Conservation (phyloP, 2,888 invertebrate species). For the Nipponacmea schrenckii region DNA sequence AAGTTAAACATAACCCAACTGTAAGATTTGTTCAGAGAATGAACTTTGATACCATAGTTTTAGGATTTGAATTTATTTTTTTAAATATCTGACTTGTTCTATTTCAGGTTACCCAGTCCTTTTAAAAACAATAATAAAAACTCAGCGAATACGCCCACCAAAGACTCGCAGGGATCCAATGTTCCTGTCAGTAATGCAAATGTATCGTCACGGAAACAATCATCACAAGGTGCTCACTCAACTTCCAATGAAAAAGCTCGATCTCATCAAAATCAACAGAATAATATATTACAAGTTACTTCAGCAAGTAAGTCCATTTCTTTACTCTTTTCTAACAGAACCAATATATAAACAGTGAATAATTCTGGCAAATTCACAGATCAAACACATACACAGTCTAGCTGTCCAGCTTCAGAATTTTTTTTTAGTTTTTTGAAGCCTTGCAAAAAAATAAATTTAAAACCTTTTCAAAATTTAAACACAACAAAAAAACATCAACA, state of each 20-base stretch:
- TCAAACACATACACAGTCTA: no score
- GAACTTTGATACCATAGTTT: no score
- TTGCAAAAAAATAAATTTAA: no score
- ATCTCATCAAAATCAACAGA: slow-evolving; percentile 49
- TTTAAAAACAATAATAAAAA: slow-evolving; percentile 48
- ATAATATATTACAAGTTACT: slow-evolving; percentile 32
- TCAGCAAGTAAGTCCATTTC: slow-evolving; percentile 4
- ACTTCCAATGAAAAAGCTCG: slow-evolving; percentile 35
- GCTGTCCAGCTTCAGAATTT: no score
- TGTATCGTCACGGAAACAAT: slow-evolving; percentile 27
- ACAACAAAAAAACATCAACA: no score
- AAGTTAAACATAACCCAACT: no score
- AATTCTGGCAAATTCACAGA: no score
- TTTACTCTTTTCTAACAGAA: neutral
- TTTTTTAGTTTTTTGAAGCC: no score
- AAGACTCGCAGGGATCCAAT: slow-evolving; percentile 29
- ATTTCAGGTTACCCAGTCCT: slow-evolving; percentile 57
- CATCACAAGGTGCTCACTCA: slow-evolving; percentile 31
- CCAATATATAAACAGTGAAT: no score
- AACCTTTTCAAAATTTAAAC: no score
- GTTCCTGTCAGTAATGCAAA: neutral
- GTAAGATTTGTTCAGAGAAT: no score
- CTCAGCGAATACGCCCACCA: slow-evolving; percentile 51
- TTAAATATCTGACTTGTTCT: neutral
- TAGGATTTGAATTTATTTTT: no score